Percentiles rank a stretch among this genome's conserved stretches.
phyloP scores from a whole-genome alignment of 2,888 invertebrate genomes.

The Pammene fasciana region DNA sequence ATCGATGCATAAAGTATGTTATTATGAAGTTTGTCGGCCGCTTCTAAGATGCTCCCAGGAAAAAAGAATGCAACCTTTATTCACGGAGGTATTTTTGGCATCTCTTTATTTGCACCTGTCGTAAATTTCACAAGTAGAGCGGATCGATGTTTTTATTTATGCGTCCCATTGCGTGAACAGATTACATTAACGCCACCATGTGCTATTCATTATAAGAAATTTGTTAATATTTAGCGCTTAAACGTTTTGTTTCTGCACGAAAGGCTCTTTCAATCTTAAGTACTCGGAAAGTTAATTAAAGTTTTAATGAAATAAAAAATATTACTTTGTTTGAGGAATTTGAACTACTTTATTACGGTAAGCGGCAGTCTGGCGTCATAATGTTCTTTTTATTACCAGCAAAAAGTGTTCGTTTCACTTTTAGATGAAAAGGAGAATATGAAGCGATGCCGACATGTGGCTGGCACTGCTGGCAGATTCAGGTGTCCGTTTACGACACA shows the following conservation, averaged over 20 bases:
- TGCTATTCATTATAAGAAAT: slow-evolving; percentile 41
- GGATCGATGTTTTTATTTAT: slow-evolving; percentile 48
- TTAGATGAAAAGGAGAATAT: slow-evolving; percentile 17
- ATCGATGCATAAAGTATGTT: slow-evolving; percentile 79
- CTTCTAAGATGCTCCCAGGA: slow-evolving; percentile 51
- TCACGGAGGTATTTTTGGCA: slow-evolving; percentile 63
- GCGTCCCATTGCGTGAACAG: slow-evolving; percentile 48
- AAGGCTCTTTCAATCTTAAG: slow-evolving; percentile 24
- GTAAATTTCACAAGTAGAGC: slow-evolving; percentile 61
- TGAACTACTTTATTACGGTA: slow-evolving; percentile 32
- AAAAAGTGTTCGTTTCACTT: slow-evolving; percentile 19
- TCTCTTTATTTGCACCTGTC: slow-evolving; percentile 71
- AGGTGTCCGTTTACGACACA: slow-evolving; percentile 34
- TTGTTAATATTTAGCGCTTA: slow-evolving; percentile 23
- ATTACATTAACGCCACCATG: slow-evolving; percentile 42
- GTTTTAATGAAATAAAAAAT: slow-evolving; percentile 27
- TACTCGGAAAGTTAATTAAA: slow-evolving; percentile 36
- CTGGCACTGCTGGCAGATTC: slow-evolving; percentile 26
- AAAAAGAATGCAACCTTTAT: slow-evolving; percentile 62
- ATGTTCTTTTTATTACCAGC: slow-evolving; percentile 7
- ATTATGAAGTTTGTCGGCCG: slow-evolving; percentile 72
- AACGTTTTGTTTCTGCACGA: slow-evolving; percentile 12
- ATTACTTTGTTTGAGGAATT: slow-evolving; percentile 16
- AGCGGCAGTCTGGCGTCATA: slow-evolving; percentile 21
- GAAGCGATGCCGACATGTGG: slow-evolving; percentile 24